Evolutionary conservation across 2,113 vertebrate species (phyloP), one percentile per base, ranked within the genome.

Genomic region (Datnioides undecimradiatus): DNA sequence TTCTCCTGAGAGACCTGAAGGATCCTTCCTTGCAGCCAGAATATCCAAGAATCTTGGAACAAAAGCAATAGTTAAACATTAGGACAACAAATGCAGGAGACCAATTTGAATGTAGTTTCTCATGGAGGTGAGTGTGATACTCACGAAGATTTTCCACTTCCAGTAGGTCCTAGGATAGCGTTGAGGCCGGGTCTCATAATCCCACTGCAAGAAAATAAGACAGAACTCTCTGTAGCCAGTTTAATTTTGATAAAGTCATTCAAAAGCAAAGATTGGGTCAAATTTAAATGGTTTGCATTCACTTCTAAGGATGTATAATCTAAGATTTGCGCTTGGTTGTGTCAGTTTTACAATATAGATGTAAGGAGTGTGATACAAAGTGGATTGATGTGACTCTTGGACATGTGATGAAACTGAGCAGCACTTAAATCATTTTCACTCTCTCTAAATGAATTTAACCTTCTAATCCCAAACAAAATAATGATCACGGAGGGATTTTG

Each of bases 141-240:
- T 98, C 93, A 99, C 98, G 97, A 99, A 87, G 98, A 99, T 91
- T 99, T 99, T 41, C 98, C 98, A 82, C 97, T 93, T 71, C 98
- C 98, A 25, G 97, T 98, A 4, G 97, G 97, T 82, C 98, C 98
- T 77, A 99, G 93, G 86, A 99, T 97, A 55, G 97, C 97, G 33
- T 99, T 99, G 80, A 99, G 95, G 25, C 98, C 98, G 21, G 98
- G 97, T 90, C 85, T 96, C 97, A 99, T 98, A 76, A 99, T 94
- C n/a, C 98, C 98, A 91, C 98, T 99, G 91, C 16, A 90, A 93
- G 80, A 92, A 5, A 93, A 80, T 80, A 73, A 52, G 17, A 73
- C 55, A 49, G 9, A 52, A 14, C 1, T 19, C 9, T 29, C 43
- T 25, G 55, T 33, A 9, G 48, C 6, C 31, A 76, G 21, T 72